Percentiles rank a stretch among this genome's conserved stretches.
Evolutionary conservation across 2,888 invertebrate species (phyloP).

Genomic region (Macroteleia sp.): DNA sequence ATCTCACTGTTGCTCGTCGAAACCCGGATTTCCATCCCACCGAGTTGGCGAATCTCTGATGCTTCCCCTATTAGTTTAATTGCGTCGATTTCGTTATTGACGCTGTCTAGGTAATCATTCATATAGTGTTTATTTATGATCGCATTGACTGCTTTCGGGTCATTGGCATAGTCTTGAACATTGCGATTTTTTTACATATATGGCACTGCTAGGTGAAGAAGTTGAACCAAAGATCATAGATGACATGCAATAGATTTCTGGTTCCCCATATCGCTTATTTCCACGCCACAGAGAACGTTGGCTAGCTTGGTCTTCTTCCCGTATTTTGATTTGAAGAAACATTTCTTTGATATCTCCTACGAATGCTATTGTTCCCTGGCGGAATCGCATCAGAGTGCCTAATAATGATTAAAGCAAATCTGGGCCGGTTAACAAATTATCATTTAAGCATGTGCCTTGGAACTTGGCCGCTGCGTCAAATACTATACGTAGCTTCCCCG

Average conservation of each 20-base stretch:
- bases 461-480: slow-evolving; percentile 32
- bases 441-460: slow-evolving; percentile 65
- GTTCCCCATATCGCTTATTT: slow-evolving; percentile 4
- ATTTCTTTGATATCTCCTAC: slow-evolving; percentile 73
- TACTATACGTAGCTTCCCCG: slow-evolving; percentile 67
- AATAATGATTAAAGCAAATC: slow-evolving; percentile 73
- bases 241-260: slow-evolving; percentile 66
- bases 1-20: too few relatives aligned
- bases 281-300: slow-evolving; percentile 66
- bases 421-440: slow-evolving; percentile 73
- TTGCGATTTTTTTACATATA: slow-evolving; percentile 44
- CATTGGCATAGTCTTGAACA: too few relatives aligned
- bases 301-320: slow-evolving; percentile 55
- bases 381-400: slow-evolving; percentile 76
- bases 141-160: too few relatives aligned
- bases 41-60: too few relatives aligned
- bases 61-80: too few relatives aligned
- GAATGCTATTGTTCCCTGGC: slow-evolving; percentile 74
- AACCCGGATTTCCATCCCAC: too few relatives aligned
- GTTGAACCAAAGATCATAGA: slow-evolving; percentile 68
- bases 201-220: slow-evolving; percentile 33
- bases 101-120: too few relatives aligned
- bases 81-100: too few relatives aligned
- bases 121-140: too few relatives aligned
- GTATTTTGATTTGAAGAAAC: slow-evolving; percentile 72